A percentile compares a stretch with the other conserved stretches of the same genome.
phyloP scores from a whole-genome alignment of 2,113 vertebrate genomes.

The Choloepus hoffmanni region DNA sequence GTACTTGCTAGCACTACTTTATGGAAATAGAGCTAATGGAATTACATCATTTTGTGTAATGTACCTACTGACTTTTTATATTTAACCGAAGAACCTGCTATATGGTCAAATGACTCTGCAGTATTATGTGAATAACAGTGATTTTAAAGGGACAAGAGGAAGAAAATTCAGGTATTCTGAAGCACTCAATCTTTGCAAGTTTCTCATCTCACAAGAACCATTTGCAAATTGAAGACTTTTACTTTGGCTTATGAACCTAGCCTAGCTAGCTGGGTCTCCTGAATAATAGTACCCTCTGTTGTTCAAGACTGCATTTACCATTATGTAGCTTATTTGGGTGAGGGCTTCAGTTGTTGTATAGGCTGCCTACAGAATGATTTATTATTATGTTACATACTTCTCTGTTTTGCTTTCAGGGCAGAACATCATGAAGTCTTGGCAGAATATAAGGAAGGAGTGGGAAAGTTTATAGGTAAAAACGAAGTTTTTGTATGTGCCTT shows the following conservation, averaged over 20 bases:
- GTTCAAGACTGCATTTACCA: background rate
- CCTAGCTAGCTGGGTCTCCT: background rate
- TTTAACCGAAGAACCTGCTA: background rate
- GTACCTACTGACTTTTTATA: background rate
- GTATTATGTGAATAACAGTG: slow-evolving; percentile 16
- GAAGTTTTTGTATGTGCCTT: slow-evolving; percentile 8
- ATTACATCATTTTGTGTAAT: slow-evolving; percentile 14
- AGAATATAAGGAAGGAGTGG: slow-evolving; percentile 94
- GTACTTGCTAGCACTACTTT: background rate
- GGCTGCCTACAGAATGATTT: background rate
- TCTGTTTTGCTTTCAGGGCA: slow-evolving; percentile 87
- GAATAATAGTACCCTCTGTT: background rate
- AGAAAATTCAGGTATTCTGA: slow-evolving; percentile 27
- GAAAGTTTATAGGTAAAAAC: slow-evolving; percentile 94
- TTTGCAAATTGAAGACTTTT: slow-evolving; percentile 28
- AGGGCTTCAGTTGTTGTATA: background rate
- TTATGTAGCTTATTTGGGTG: background rate
- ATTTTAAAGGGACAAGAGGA: slow-evolving; percentile 17
- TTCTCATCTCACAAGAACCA: background rate
- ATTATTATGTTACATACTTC: slow-evolving; percentile 33
- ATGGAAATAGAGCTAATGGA: background rate
- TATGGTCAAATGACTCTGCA: slow-evolving; percentile 18
- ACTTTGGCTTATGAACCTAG: background rate
- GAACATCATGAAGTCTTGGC: slow-evolving; percentile 96
- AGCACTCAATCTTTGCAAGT: background rate